Conservation (phyloP, 1,140 invertebrate species). For the Vanessa atalanta region DNA sequence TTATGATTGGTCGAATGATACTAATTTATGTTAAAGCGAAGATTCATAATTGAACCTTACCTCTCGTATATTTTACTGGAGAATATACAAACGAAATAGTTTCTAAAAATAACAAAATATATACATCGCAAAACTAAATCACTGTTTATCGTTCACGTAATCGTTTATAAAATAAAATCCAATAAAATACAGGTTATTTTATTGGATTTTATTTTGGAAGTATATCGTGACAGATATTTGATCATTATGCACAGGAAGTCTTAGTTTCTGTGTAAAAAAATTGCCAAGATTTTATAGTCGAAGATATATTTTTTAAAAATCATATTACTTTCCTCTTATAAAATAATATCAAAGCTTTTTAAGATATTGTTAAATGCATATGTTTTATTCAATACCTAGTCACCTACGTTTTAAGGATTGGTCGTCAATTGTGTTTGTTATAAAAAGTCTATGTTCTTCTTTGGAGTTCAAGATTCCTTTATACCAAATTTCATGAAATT, state of each 20-base stretch:
- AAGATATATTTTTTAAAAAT: too few relatives aligned
- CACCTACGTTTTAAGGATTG: too few relatives aligned
- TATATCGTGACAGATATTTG: neutral
- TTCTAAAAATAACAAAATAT: neutral
- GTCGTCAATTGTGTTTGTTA: too few relatives aligned
- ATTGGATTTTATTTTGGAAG: too few relatives aligned
- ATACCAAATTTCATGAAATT: too few relatives aligned
- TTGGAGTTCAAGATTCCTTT: too few relatives aligned
- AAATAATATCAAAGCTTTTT: neutral
- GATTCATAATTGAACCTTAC: neutral
- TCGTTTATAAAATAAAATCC: neutral
- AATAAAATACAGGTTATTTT: too few relatives aligned
- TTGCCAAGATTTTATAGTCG: constrained; percentile 1
- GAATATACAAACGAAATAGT: neutral
- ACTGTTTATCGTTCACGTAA: neutral
- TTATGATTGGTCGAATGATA: constrained; percentile 38
- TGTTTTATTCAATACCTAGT: too few relatives aligned
- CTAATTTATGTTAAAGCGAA: constrained; percentile 35
- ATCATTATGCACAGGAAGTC: constrained; percentile 10
- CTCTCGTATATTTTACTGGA: neutral
- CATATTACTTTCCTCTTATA: neutral
- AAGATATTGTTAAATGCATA: neutral
- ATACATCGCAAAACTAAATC: neutral
- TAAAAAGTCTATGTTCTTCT: too few relatives aligned
- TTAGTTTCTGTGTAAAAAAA: neutral